Evolutionary conservation across 2,888 invertebrate genomes (phyloP), one percentile per base, ranked within the genome.

Genomic region (Caenorhabditis sinica): DNA sequence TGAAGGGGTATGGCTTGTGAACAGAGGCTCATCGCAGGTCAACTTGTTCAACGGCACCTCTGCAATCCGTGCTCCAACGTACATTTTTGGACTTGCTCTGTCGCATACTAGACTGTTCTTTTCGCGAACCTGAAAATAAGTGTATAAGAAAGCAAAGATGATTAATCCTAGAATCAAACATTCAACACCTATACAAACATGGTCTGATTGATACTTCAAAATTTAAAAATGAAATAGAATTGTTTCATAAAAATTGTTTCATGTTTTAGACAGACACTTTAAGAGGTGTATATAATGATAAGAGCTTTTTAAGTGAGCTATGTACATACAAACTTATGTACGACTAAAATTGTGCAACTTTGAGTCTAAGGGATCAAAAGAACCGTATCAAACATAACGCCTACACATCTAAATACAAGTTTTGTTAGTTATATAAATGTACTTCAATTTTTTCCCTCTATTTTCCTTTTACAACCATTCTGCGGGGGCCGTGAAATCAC

Each of bases 71-170:
- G 87, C 81, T 68, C 92, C 92, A 25, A 85, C 80, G 68, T 80
- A 90, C 43, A 85, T 80, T n/a, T 84, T 73, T 6, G 92, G 92
- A 30, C 89, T 89, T 17, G 92, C 89, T 36, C 89, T 71, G 43
- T 89, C 86, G 80, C 92, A 92, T 8, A 88, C 87, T 51, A 92
- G 76, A 25, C 75, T 74, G 65, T 86, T 86, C 61, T 90, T 90
- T 28, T 92, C 92, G 25, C 89, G 88, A n/a, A 92, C 86, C 92
- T 92, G 79, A 30, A 90, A 17, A 40, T 13, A 43, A 61, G n/a
- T 60, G 15, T 33, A 60, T n/a, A n/a, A n/a, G n/a, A n/a, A 5
- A 60, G 13, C 23, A 23, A 43, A 63, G 28, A 65, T 65, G 11
- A 28, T 56, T 28, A 56, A 56, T 28, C 8, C 28, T n/a, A n/a